Evolutionary conservation across 2,797 vertebrate genomes (phyloP), one percentile per base, ranked within the genome.

Genomic region (Phrynocephalus vlangalii): DNA sequence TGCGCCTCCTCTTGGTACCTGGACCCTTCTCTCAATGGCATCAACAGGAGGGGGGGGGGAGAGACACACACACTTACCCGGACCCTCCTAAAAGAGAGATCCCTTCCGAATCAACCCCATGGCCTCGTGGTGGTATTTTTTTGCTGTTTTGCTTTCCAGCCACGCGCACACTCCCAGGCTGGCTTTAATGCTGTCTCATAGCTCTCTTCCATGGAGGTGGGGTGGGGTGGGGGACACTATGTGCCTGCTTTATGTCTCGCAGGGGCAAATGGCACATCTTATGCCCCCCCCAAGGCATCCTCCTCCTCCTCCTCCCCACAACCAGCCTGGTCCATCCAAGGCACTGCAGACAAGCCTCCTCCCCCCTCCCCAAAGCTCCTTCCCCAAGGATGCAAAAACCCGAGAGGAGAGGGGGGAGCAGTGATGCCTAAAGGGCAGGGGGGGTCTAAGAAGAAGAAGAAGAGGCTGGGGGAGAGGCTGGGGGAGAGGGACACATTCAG

Each of bases 111-210:
- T 56, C 52, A 10, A 11, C 52, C 52, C 52, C 52, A 56, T 56
- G 9, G 52, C 13, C 52, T 56, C 52, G 52, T 38, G 13, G 2
- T 30, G 3, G 6, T 71, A 1, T 68, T 68, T 68, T 24, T 26
- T 20, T 20, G 3, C 60, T 56, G 22, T 20, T 38, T 33, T 0
- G 13, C 11, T 38, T 8, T 70, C 52, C 7, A 8, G 8, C 22
- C 50, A 13, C 28, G 6, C 22, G 22, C 38, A 38, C n/a, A 13
- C 68, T 72, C 67, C 7, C 28, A 38, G 38, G 38, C 38, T 38
- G 38, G 2, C 38, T 38, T 38, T 50, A 77, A 82, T 87, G 86
- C 86, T 82, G 79, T 82, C 72, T 82, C 71, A 76, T 28, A 38
- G 38, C 38, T 38, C 38, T 38, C 38, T 38, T 38, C 38, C 38